These are phyloP conservation scores for Lota lota DNA, from an alignment of 2,113 vertebrate species.

Conservation along the genomic window DNA sequence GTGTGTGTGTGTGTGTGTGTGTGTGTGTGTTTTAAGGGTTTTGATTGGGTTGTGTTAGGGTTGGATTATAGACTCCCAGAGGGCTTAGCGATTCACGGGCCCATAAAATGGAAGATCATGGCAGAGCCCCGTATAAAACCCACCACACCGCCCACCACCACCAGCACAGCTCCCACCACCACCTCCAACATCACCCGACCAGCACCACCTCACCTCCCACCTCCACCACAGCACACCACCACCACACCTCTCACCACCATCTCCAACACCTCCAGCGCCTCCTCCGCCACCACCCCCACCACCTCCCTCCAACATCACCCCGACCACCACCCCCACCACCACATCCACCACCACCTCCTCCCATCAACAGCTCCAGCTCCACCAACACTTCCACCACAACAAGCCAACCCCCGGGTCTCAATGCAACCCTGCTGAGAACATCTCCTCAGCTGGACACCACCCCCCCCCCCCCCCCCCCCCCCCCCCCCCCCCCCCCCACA, in stretches of 20 bases:
- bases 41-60: conserved; percentile 14
- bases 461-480: conserved; percentile 47
- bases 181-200: conserved; percentile 15
- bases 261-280: too few relatives aligned
- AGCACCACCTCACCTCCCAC: background rate
- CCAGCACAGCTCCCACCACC: too few relatives aligned
- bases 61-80: conserved; percentile 77
- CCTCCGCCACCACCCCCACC: too few relatives aligned
- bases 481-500: conserved; percentile 29
- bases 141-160: background rate
- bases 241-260: background rate
- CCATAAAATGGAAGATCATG: conserved; percentile 72
- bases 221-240: background rate
- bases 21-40: background rate
- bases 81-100: conserved; percentile 68
- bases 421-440: conserved; percentile 52
- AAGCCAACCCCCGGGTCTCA: conserved; percentile 50
- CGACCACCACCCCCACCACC: too few relatives aligned
- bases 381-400: conserved; percentile 43
- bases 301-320: too few relatives aligned
- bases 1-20: conserved; percentile 4
- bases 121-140: background rate
- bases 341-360: too few relatives aligned
- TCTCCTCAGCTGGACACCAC: conserved; percentile 62
- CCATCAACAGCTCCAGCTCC: background rate